phyloP scores from a whole-genome alignment of 2,113 vertebrate genomes.

The Spermophilus dauricus region DNA sequence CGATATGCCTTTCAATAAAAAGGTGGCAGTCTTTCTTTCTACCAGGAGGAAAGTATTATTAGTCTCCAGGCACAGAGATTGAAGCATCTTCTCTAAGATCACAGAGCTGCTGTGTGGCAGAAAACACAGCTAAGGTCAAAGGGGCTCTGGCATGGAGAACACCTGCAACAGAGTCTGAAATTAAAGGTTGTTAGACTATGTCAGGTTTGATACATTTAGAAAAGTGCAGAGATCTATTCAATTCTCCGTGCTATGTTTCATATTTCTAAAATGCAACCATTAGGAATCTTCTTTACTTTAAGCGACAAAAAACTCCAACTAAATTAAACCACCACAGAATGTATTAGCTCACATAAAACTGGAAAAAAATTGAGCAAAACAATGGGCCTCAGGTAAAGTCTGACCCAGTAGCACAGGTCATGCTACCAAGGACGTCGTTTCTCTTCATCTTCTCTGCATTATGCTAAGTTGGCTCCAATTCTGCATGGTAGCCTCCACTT shows the following conservation, averaged over 20 bases:
- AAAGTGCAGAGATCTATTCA: conserved; percentile 57
- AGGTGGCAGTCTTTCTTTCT: neutral
- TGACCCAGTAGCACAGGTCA: conserved; percentile 29
- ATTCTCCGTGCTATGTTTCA: conserved; percentile 38
- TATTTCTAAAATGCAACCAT: conserved; percentile 46
- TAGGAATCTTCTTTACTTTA: conserved; percentile 52
- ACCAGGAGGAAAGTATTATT: neutral
- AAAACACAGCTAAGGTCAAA: neutral
- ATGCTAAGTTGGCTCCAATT: neutral
- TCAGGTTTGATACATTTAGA: conserved; percentile 59
- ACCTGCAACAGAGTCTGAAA: neutral
- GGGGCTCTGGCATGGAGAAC: neutral
- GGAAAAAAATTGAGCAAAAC: conserved; percentile 8
- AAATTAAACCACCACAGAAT: conserved; percentile 41
- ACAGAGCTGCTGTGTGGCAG: neutral
- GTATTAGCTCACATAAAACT: conserved; percentile 5
- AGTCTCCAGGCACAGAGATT: neutral
- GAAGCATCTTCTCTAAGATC: neutral
- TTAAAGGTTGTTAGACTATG: conserved; percentile 20
- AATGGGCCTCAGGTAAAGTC: conserved; percentile 35
- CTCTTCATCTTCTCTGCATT: conserved; percentile 36
- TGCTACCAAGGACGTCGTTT: neutral
- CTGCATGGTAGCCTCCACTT: neutral
- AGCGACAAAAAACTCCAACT: conserved; percentile 45
- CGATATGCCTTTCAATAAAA: conserved; percentile 3